Evolutionary conservation across 2,888 invertebrate genomes (phyloP).

Genomic region (Leptopterna dolabrata): DNA sequence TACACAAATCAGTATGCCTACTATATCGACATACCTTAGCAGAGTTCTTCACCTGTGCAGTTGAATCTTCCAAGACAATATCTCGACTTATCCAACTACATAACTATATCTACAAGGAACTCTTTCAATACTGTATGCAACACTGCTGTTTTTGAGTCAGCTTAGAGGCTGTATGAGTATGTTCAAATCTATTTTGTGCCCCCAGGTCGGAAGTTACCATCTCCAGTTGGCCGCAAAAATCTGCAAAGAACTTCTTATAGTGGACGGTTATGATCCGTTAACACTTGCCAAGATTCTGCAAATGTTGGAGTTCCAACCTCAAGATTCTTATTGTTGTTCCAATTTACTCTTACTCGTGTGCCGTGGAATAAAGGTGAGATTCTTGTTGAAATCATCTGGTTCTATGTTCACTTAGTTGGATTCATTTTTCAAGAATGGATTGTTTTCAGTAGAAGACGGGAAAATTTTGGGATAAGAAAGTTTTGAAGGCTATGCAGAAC

Average conservation of each 20-base stretch:
- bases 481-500: slow-evolving; percentile 14
- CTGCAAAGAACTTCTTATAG: slow-evolving; percentile 34
- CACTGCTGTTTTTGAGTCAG: too few species aligned
- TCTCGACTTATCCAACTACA: too few species aligned
- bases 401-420: not conserved
- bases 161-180: too few species aligned
- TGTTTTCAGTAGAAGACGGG: slow-evolving; percentile 28
- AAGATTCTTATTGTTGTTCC: not conserved
- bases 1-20: too few species aligned
- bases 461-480: slow-evolving; percentile 45
- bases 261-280: slow-evolving; percentile 6
- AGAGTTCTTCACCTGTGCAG: too few species aligned
- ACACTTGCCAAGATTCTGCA: slow-evolving; percentile 4
- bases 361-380: slow-evolving; percentile 39
- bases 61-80: too few species aligned
- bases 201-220: slow-evolving; percentile 44
- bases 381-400: not conserved
- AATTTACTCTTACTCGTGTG: slow-evolving; percentile 1
- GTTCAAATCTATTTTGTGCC: not conserved
- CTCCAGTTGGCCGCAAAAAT: not conserved
- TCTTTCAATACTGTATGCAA: too few species aligned
- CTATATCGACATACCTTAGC: too few species aligned
- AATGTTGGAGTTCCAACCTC: slow-evolving; percentile 29
- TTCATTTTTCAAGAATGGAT: not conserved
- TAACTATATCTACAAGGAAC: too few species aligned